Evolutionary conservation across 2,797 vertebrate genomes (phyloP).

Genomic region (Helostoma temminkii): DNA sequence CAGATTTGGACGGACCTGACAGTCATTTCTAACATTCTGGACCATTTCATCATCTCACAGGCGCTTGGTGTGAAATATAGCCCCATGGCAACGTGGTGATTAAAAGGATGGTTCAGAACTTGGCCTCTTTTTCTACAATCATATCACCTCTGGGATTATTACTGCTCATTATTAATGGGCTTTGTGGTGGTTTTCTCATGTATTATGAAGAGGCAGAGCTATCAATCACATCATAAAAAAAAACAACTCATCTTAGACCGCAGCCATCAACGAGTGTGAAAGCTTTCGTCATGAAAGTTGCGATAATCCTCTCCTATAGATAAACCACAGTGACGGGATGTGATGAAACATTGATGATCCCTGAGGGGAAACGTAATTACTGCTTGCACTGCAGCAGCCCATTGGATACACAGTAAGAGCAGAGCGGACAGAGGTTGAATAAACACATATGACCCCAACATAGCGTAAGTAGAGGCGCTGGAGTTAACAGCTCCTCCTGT

Average conservation of each 20-base stretch:
- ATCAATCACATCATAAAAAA: constrained; percentile 7
- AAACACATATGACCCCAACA: neutral
- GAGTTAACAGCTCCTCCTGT: neutral
- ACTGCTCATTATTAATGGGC: constrained; percentile 21
- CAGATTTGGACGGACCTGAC: constrained; percentile 9
- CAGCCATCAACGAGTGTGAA: neutral
- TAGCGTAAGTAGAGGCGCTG: neutral
- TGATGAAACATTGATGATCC: constrained; percentile 47
- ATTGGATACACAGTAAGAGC: neutral
- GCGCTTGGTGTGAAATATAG: constrained; percentile 9
- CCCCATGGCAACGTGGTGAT: constrained; percentile 15
- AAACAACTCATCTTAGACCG: neutral
- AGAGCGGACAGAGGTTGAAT: constrained; percentile 20
- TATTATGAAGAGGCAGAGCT: neutral
- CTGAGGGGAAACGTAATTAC: constrained; percentile 22
- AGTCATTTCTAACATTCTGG: constrained; percentile 5
- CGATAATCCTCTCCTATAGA: constrained; percentile 24
- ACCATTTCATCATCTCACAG: constrained; percentile 30
- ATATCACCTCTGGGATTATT: constrained; percentile 12
- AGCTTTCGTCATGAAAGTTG: constrained; percentile 5
- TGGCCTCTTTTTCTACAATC: neutral
- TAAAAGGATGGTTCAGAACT: constrained; percentile 30
- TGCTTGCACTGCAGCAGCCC: constrained; percentile 15
- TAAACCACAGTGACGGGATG: constrained; percentile 14
- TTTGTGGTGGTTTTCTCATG: constrained; percentile 9